phyloP scores from a whole-genome alignment of 2,888 invertebrate species.

The Shargacucullia verbasci region DNA sequence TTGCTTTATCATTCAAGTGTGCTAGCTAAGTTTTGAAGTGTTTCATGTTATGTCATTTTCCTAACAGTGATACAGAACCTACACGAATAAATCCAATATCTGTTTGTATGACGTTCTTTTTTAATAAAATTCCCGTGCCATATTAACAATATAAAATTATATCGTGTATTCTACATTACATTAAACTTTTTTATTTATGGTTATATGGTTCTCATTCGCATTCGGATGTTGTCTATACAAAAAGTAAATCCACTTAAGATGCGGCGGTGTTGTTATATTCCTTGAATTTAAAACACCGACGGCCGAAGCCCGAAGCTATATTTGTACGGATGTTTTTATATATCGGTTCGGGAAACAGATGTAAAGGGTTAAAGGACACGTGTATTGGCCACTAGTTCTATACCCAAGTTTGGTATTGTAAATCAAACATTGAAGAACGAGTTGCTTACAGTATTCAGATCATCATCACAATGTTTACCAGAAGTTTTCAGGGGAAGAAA shows the following conservation, averaged over 20 bases:
- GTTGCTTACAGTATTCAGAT: constrained; percentile 1
- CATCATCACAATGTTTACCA: constrained; percentile 12
- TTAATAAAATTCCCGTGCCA: no score
- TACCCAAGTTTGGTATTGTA: background rate
- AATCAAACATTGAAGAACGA: background rate
- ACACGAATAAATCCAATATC: no score
- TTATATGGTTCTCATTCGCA: no score
- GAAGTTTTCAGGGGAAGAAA: constrained; percentile 22
- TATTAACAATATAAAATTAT: no score
- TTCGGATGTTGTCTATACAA: constrained; percentile 56
- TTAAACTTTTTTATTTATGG: constrained; percentile 39
- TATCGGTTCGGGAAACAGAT: constrained; percentile 1
- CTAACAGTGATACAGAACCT: no score
- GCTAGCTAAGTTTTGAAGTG: no score
- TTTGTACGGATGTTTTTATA: constrained; percentile 39
- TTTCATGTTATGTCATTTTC: no score
- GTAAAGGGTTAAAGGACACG: constrained; percentile 12
- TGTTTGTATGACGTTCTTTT: no score
- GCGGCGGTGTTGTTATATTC: constrained; percentile 55
- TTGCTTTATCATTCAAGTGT: constrained; percentile 7
- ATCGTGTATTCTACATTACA: constrained; percentile 33
- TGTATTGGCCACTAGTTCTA: constrained; percentile 5
- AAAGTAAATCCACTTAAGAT: constrained; percentile 63
- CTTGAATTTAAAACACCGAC: constrained; percentile 62
- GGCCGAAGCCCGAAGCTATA: constrained; percentile 41